These are phyloP conservation scores for Cyanoramphus novaezelandiae DNA, from an alignment of 2,113 vertebrate genomes.

Conservation along the genomic window DNA sequence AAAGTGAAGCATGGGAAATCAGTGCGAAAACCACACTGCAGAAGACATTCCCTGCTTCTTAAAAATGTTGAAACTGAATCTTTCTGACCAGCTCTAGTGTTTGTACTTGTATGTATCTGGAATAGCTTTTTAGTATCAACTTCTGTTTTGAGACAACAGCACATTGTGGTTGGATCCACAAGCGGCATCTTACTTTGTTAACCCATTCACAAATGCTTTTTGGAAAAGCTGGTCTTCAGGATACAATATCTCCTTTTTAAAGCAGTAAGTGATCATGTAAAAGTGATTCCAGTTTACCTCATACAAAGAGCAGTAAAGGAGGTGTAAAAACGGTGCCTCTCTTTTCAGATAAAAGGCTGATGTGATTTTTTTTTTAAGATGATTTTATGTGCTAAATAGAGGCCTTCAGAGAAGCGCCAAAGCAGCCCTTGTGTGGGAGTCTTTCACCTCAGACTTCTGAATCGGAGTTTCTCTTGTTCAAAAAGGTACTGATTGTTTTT, in stretches of 20 bases:
- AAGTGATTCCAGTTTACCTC: conserved; percentile 68
- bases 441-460: conserved; percentile 52
- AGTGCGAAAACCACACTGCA: not conserved
- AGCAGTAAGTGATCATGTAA: conserved; percentile 29
- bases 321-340: not conserved
- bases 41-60: not conserved
- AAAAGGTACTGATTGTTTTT: conserved; percentile 69
- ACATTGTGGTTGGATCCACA: conserved; percentile 57
- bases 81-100: conserved; percentile 62
- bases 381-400: conserved; percentile 52
- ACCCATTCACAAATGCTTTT: conserved; percentile 30
- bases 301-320: conserved; percentile 21
- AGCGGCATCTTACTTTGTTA: conserved; percentile 36
- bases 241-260: conserved; percentile 44
- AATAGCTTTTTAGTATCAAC: conserved; percentile 76
- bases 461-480: conserved; percentile 51
- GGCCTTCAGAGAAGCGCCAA: conserved; percentile 64
- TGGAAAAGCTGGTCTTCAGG: conserved; percentile 66
- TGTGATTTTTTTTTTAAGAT: not conserved
- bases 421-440: conserved; percentile 35
- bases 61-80: conserved; percentile 23
- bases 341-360: not conserved
- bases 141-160: conserved; percentile 71
- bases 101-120: conserved; percentile 71
- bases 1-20: not conserved